phyloP scores from a whole-genome alignment of 2,113 vertebrate genomes.

The Poecile atricapillus region DNA sequence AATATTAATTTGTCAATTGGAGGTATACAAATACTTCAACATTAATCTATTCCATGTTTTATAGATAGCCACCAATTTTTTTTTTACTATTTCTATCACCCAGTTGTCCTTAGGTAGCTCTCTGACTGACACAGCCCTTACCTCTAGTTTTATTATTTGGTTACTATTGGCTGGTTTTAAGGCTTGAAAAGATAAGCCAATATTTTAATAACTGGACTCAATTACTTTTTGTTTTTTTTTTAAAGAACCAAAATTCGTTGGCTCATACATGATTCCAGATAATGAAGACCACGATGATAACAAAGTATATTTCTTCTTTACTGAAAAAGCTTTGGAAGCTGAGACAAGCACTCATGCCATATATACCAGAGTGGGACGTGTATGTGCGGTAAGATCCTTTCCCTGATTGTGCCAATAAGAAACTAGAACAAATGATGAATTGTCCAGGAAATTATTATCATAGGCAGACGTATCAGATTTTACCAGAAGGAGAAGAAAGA shows the following conservation, averaged over 20 bases:
- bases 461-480: not conserved
- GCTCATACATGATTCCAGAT: conserved; percentile 89
- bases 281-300: conserved; percentile 93
- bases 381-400: conserved; percentile 83
- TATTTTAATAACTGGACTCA: not conserved
- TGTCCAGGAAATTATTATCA: not conserved
- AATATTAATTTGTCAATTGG: not conserved
- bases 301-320: conserved; percentile 97
- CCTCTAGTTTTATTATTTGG: not conserved
- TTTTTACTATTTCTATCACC: not conserved
- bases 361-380: conserved; percentile 84
- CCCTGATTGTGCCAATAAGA: not conserved
- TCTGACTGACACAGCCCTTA: not conserved
- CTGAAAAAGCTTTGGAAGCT: conserved; percentile 84
- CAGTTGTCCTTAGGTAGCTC: not conserved
- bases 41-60: not conserved
- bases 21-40: not conserved
- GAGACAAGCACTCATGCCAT: conserved; percentile 82
- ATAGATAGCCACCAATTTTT: not conserved
- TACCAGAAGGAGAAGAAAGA: not conserved
- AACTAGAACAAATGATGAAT: not conserved
- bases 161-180: not conserved
- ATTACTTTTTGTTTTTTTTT: not conserved
- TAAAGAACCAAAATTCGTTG: conserved; percentile 92
- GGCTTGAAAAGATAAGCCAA: not conserved